phyloP scores from a whole-genome alignment of 1,140 invertebrate genomes.

The Heterodera schachtii region DNA sequence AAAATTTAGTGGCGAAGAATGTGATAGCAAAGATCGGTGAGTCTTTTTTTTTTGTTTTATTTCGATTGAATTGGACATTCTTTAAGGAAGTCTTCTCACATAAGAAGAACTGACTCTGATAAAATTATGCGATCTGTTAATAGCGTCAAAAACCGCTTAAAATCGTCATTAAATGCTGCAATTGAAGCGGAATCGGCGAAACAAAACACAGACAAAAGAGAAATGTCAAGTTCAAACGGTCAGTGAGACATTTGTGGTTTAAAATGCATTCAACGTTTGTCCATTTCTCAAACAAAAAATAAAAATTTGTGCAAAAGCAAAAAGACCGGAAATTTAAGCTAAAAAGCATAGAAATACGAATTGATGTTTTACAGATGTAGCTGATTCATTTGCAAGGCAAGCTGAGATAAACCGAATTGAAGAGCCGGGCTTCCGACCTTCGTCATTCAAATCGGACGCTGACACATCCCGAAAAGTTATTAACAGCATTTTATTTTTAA shows the following conservation, averaged over 20 bases:
- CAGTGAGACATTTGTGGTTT: too few species aligned
- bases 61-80: too few species aligned
- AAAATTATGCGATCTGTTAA: slow-evolving; percentile 15
- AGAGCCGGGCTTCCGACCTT: slow-evolving; percentile 34
- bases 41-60: background rate
- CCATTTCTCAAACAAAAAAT: background rate
- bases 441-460: slow-evolving; percentile 22
- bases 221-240: background rate
- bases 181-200: background rate
- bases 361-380: slow-evolving; percentile 15
- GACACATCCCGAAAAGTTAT: slow-evolving; percentile 5
- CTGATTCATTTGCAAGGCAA: slow-evolving; percentile 25
- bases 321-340: background rate
- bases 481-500: background rate
- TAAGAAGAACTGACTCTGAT: background rate
- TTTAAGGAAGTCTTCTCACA: too few species aligned
- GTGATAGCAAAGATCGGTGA: background rate
- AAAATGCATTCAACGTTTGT: too few species aligned
- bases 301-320: background rate
- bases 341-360: background rate
- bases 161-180: slow-evolving; percentile 18
- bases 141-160: slow-evolving; percentile 22
- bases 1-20: background rate
- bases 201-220: background rate
- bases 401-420: slow-evolving; percentile 30